Evolutionary conservation across 2,797 vertebrate species (phyloP).

Genomic region (Prunella strophiata): DNA sequence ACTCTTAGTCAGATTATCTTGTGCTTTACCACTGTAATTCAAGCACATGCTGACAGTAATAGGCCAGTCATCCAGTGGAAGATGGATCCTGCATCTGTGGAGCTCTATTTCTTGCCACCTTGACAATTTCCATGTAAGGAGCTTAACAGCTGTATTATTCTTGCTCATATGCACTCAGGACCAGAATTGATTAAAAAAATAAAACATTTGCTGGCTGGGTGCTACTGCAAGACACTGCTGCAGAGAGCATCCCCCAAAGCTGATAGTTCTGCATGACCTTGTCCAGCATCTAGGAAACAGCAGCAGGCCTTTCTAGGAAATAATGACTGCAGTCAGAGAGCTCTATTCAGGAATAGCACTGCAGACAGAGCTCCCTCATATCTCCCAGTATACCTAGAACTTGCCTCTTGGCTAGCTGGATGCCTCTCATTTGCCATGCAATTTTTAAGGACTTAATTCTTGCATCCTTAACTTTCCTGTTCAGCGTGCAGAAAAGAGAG

Average conservation of each 20-base stretch:
- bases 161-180: background rate
- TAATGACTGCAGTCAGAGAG: background rate
- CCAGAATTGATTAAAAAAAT: background rate
- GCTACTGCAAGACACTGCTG: background rate
- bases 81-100: background rate
- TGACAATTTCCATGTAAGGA: background rate
- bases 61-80: background rate
- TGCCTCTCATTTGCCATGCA: background rate
- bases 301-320: background rate
- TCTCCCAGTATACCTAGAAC: background rate
- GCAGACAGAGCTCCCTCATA: background rate
- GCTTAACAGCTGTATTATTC: background rate
- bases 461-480: background rate
- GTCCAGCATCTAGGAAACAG: background rate
- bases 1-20: background rate
- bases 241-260: background rate
- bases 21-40: background rate
- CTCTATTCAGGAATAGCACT: background rate
- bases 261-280: background rate
- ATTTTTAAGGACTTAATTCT: background rate
- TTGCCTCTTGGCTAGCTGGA: background rate
- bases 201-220: background rate
- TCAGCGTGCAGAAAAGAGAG: background rate
- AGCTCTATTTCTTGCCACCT: background rate
- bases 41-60: background rate